These are phyloP conservation scores for Halcyon senegalensis DNA, from an alignment of 2,113 vertebrate genomes.

Conservation along the genomic window DNA sequence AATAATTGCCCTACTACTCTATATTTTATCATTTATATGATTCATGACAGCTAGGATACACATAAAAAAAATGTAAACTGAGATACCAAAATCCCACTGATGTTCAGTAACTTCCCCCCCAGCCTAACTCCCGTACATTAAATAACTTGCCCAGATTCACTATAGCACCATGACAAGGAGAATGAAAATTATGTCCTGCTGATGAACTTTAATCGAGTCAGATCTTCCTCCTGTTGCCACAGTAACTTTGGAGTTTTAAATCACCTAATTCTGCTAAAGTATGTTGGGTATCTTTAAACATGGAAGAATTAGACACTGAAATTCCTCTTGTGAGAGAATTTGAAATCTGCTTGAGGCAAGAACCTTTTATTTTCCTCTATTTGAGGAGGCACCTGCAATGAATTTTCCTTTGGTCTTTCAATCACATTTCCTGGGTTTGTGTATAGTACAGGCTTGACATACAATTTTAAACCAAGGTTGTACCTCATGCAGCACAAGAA, in stretches of 20 bases:
- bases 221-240: background rate
- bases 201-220: background rate
- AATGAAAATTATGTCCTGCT: background rate
- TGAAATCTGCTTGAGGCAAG: background rate
- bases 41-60: background rate
- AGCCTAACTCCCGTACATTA: background rate
- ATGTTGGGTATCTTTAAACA: background rate
- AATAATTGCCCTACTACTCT: background rate
- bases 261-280: background rate
- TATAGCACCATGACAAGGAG: background rate
- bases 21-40: background rate
- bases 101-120: background rate
- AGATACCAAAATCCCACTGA: background rate
- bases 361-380: background rate
- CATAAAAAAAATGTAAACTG: background rate
- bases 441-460: background rate
- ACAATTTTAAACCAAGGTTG: background rate
- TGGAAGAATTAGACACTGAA: background rate
- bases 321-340: background rate
- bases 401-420: background rate
- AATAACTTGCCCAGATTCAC: background rate
- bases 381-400: background rate
- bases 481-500: background rate
- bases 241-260: background rate
- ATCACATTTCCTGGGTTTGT: background rate